Conservation (phyloP, 2,888 invertebrate genomes). For the Flexamia atlantica region DNA sequence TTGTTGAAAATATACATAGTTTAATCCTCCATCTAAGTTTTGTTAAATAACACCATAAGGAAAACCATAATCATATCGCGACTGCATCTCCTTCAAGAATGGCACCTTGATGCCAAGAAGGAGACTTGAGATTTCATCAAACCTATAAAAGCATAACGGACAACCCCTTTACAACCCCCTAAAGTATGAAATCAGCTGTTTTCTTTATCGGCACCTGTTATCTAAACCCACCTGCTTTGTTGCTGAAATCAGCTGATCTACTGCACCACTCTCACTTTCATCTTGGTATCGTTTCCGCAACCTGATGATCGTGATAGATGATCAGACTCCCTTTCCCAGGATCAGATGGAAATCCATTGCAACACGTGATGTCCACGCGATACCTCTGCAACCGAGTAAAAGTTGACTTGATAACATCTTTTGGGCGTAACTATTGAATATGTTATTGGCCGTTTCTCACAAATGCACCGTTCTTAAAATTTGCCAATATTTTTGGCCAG, state of each 20-base stretch:
- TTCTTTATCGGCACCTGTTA: neutral
- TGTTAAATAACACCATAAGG: no score
- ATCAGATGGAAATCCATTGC: neutral
- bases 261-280: conserved; percentile 26
- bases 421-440: no score
- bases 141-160: neutral
- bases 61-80: no score
- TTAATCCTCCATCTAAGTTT: no score
- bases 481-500: no score
- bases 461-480: no score
- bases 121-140: neutral
- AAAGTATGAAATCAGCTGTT: neutral
- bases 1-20: no score
- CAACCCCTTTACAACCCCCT: neutral
- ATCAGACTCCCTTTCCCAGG: conserved; percentile 33
- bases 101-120: neutral
- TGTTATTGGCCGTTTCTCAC: no score
- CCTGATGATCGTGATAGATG: neutral
- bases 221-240: conserved; percentile 33
- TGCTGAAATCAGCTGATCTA: conserved; percentile 33
- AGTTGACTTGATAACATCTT: neutral
- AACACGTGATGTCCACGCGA: neutral
- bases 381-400: neutral
- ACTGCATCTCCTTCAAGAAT: no score
- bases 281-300: neutral